phyloP scores from a whole-genome alignment of 2,888 invertebrate species.

The Monochamus alternatus region DNA sequence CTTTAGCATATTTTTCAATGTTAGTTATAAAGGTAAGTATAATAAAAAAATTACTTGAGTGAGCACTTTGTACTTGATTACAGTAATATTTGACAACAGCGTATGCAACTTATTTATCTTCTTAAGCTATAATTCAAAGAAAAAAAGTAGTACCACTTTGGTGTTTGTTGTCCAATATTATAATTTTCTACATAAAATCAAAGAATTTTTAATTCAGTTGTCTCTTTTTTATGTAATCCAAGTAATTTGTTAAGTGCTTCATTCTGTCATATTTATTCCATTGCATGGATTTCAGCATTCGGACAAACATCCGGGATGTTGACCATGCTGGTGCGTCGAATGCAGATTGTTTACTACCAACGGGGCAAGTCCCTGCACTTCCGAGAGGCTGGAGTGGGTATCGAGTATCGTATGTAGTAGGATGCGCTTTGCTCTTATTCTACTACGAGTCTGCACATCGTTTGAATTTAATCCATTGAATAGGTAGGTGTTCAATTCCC shows the following conservation, averaged over 20 bases:
- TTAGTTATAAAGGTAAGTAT: too few species aligned
- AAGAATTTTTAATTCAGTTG: too few species aligned
- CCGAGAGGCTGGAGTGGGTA: slow-evolving; percentile 49
- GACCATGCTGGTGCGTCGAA: slow-evolving; percentile 43
- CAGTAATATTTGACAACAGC: too few species aligned
- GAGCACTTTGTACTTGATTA: too few species aligned
- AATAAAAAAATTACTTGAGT: too few species aligned
- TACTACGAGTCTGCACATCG: slow-evolving; percentile 2
- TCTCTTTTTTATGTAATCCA: too few species aligned
- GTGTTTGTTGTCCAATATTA: too few species aligned
- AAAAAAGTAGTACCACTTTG: too few species aligned
- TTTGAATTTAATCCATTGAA: slow-evolving; percentile 15
- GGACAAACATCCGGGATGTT: slow-evolving; percentile 22
- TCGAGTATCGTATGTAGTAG: slow-evolving; percentile 18
- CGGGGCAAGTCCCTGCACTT: slow-evolving; percentile 55
- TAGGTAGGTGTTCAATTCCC: neutral
- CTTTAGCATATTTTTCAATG: too few species aligned
- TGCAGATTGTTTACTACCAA: slow-evolving; percentile 55
- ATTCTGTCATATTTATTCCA: neutral
- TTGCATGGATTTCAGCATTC: neutral
- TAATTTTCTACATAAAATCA: too few species aligned
- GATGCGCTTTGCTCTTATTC: slow-evolving; percentile 21
- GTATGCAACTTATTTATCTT: too few species aligned
- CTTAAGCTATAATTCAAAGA: too few species aligned
- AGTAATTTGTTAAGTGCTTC: neutral